Base-by-base conservation (phyloP, 2,888 invertebrate species). In the Chalcosyrphus nemorum region DNA sequence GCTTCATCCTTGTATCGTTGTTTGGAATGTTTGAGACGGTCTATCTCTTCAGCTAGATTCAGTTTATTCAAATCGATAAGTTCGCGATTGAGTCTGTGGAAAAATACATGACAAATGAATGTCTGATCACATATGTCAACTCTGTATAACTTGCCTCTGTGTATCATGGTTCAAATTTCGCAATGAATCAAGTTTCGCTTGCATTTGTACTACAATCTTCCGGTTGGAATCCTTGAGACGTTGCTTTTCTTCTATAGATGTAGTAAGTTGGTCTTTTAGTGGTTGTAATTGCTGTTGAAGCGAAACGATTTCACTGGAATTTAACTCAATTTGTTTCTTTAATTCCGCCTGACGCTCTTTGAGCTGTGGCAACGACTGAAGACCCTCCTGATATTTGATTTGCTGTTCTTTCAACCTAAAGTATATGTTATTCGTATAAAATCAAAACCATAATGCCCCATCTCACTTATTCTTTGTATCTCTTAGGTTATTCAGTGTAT, bases 361-460 rank as follows among this genome's bases (percentile, higher is more conserved):
- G 1, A 91, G 81, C 90, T 93, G 89, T 0, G 90, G 88, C 11
- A 91, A 78, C 2, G 89, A 90, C 86, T 94, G 94, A 81, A 93
- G 90, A 21, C 92, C 92, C 87, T 94, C 94, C 88, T 95, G 94
- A 21, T 95, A 91, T 88, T 94, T 93, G n/a, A 97, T 92, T 88
- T 95, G 93, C 87, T 95, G 93, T 86, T 95, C 95, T 78, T 94
- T 94, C 2, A 95, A 91, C 13, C 91, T 91, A 32, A 7, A 81
- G 71, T n/a, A 5, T 35, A 0, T n/a, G 27, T 4, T 38, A 32
- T n/a, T 32, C 9, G 21, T 45, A 52, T 2, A 43, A 32, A 50
- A 47, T 35, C n/a, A 21, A 24, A 15, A 24, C 1, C 24, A 1
- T 15, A 27, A 43, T 13, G 9, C 24, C 1, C 0, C 5, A 0